These are phyloP conservation scores for Clivina fossor DNA, from an alignment of 2,888 invertebrate genomes.

Conservation along the genomic window DNA sequence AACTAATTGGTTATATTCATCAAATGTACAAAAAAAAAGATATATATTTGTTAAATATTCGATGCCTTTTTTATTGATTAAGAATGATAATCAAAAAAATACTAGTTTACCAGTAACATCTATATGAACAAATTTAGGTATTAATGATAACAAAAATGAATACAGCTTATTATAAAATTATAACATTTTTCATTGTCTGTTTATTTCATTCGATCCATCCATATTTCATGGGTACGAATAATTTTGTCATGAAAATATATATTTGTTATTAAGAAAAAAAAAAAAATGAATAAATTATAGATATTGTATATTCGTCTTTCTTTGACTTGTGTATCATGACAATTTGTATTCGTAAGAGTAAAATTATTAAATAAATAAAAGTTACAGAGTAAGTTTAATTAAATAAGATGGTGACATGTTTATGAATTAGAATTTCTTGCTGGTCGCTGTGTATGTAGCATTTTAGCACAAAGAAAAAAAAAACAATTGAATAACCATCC, in stretches of 20 bases:
- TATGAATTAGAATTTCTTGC: conserved; percentile 27
- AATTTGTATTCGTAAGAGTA: conserved; percentile 26
- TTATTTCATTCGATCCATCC: conserved; percentile 14
- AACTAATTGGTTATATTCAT: too few species aligned
- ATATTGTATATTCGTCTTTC: conserved; percentile 8
- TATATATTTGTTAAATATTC: too few species aligned
- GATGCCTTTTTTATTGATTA: too few species aligned
- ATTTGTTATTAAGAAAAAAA: conserved; percentile 13
- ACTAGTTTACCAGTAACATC: not conserved
- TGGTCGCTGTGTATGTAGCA: conserved; percentile 35
- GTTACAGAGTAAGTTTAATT: conserved; percentile 1
- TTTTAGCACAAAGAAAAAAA: conserved; percentile 30
- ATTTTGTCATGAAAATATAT: conserved; percentile 30
- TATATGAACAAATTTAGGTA: not conserved
- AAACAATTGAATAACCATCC: conserved; percentile 31
- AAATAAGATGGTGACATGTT: conserved; percentile 3
- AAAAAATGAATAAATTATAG: too few species aligned
- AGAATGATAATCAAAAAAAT: too few species aligned
- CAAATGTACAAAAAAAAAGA: too few species aligned
- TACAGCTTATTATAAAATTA: not conserved
- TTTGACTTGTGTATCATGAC: conserved; percentile 16
- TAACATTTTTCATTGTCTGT: conserved; percentile 13
- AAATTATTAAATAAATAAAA: not conserved
- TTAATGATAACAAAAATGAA: not conserved
- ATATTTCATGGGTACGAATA: conserved; percentile 21